Evolutionary conservation across 2,888 invertebrate species (phyloP).

Genomic region (Pandemis cinnamomeana): DNA sequence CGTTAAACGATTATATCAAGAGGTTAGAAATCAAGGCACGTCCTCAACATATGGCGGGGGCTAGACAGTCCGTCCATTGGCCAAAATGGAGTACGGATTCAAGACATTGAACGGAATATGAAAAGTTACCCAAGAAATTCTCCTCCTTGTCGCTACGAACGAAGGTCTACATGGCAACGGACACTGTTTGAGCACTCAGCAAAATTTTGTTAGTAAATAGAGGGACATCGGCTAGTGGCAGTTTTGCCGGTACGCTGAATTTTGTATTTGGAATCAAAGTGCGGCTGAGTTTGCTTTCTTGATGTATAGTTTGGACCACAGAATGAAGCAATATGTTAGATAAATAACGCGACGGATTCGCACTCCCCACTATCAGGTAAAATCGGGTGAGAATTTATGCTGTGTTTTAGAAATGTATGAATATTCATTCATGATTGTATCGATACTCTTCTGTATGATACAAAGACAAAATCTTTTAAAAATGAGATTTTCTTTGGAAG

Average conservation of each 20-base stretch:
- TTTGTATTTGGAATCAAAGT: slow-evolving; percentile 4
- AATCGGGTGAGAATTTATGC: not conserved
- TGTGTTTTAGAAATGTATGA: no score
- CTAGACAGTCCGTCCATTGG: slow-evolving; percentile 31
- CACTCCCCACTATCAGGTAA: not conserved
- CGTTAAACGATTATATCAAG: slow-evolving; percentile 12
- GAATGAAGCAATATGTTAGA: not conserved
- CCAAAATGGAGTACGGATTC: slow-evolving; percentile 32
- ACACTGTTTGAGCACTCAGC: slow-evolving; percentile 13
- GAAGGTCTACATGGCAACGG: not conserved
- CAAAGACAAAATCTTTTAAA: no score
- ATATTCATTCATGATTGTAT: no score
- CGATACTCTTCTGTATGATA: no score
- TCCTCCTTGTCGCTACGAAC: not conserved
- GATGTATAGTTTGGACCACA: not conserved
- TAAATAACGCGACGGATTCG: not conserved
- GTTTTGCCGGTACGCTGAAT: slow-evolving; percentile 24
- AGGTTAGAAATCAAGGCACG: slow-evolving; percentile 32
- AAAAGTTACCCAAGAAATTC: not conserved
- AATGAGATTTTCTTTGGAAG: no score
- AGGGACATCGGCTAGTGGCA: slow-evolving; percentile 31
- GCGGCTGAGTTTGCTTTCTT: slow-evolving; percentile 6
- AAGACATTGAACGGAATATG: slow-evolving; percentile 12
- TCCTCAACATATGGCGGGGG: slow-evolving; percentile 29
- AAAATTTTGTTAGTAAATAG: slow-evolving; percentile 33